These are phyloP conservation scores for Drosophila suzukii DNA, from an alignment of 1,140 invertebrate genomes.

Conservation along the genomic window DNA sequence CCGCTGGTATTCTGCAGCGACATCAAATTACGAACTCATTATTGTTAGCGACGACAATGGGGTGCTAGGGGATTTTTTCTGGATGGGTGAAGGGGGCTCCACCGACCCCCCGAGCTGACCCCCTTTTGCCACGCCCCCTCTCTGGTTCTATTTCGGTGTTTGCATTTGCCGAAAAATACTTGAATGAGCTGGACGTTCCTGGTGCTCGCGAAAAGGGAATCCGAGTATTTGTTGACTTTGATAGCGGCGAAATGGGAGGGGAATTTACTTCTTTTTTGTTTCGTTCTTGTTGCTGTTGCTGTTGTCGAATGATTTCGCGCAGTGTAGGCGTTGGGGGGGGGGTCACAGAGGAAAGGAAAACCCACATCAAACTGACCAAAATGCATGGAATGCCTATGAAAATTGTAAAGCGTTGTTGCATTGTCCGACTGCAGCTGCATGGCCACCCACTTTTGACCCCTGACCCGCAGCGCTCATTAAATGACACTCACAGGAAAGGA, in stretches of 20 bases:
- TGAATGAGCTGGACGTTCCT: slow-evolving; percentile 29
- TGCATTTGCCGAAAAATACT: slow-evolving; percentile 69
- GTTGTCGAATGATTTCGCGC: slow-evolving; percentile 21
- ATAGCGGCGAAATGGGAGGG: slow-evolving; percentile 37
- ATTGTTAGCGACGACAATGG: slow-evolving; percentile 74
- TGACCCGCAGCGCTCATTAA: slow-evolving; percentile 67
- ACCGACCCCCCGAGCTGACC: no score
- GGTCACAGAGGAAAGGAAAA: slow-evolving; percentile 70
- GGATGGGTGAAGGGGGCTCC: background rate
- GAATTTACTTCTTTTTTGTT: slow-evolving; percentile 4
- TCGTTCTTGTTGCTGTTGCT: slow-evolving; percentile 2
- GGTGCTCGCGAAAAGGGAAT: slow-evolving; percentile 7
- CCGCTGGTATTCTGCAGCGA: slow-evolving; percentile 71
- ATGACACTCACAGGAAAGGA: slow-evolving; percentile 72
- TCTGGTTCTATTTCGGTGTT: slow-evolving; percentile 50
- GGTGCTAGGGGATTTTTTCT: slow-evolving; percentile 3
- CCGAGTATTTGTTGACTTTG: slow-evolving; percentile 73
- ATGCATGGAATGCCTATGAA: slow-evolving; percentile 81
- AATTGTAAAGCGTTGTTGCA: slow-evolving; percentile 75
- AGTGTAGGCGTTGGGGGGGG: slow-evolving; percentile 48
- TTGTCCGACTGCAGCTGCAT: slow-evolving; percentile 26
- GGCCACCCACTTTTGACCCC: background rate
- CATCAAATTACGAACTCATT: slow-evolving; percentile 82
- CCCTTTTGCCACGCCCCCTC: background rate
- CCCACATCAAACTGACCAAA: slow-evolving; percentile 83